Conservation (phyloP, 2,797 vertebrate species). For the Chiroxiphia lanceolata region DNA sequence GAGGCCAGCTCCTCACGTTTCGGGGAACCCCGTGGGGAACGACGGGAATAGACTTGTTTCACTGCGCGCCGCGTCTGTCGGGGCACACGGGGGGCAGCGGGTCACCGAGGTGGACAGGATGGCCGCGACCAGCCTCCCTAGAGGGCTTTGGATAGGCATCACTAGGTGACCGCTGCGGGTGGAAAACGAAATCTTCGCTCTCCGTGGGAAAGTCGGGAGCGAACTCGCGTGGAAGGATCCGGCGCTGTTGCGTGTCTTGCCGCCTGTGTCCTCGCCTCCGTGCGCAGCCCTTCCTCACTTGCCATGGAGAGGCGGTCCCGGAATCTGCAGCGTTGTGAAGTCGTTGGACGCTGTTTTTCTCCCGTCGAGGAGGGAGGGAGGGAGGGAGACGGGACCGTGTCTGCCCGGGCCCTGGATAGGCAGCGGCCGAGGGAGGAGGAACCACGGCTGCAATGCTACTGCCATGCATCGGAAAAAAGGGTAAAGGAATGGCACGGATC, state of each 20-base stretch:
- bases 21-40: no score
- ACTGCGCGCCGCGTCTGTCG: not conserved
- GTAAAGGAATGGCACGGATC: not conserved
- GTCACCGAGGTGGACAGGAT: not conserved
- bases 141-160: not conserved
- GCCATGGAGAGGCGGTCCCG: not conserved
- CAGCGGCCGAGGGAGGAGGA: not conserved
- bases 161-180: not conserved
- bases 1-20: not conserved
- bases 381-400: no score
- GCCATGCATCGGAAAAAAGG: not conserved
- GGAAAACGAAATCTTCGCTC: not conserved
- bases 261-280: not conserved
- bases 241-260: rapidly evolving
- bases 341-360: rapidly evolving
- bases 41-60: not conserved
- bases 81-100: rapidly evolving
- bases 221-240: not conserved
- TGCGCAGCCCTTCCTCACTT: not conserved
- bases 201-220: not conserved
- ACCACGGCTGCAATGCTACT: not conserved
- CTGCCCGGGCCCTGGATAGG: not conserved
- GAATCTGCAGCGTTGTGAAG: rapidly evolving
- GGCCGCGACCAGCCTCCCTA: not conserved
- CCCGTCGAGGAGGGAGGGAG: not conserved